phyloP scores from a whole-genome alignment of 2,113 vertebrate species.

The Paratilapia polleni region DNA sequence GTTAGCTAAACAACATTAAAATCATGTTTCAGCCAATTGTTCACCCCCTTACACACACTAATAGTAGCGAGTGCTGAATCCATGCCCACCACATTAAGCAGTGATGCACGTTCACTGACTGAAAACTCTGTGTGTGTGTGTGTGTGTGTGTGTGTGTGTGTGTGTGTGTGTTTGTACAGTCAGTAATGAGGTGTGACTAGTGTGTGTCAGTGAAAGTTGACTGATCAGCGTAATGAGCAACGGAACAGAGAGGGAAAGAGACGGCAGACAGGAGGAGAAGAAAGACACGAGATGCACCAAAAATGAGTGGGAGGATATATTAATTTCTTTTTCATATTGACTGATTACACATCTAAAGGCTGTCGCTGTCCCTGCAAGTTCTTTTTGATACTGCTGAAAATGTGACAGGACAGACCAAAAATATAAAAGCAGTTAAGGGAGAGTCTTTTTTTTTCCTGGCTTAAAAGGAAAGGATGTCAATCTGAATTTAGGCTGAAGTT shows the following conservation, averaged over 20 bases:
- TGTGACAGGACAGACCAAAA: background rate
- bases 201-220: conserved; percentile 63
- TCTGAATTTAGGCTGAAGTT: background rate
- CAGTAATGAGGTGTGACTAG: conserved; percentile 73
- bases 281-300: conserved; percentile 2
- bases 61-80: conserved; percentile 32
- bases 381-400: conserved; percentile 14
- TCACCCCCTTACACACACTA: background rate
- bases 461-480: background rate
- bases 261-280: conserved; percentile 5
- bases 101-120: conserved; percentile 43
- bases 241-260: conserved; percentile 16
- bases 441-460: background rate
- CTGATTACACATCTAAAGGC: conserved; percentile 49
- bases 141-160: conserved; percentile 5
- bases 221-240: conserved; percentile 72
- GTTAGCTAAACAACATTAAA: conserved; percentile 37
- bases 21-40: conserved; percentile 27
- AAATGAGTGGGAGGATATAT: conserved; percentile 13
- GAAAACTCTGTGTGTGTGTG: conserved; percentile 16
- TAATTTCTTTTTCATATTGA: conserved; percentile 21
- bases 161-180: conserved; percentile 32
- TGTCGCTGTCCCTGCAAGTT: background rate
- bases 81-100: conserved; percentile 56
- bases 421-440: background rate